Percentiles rank a stretch among this genome's conserved stretches.
These are phyloP conservation scores for Pycnonotus jocosus DNA, from an alignment of 2,113 vertebrate species.

Conservation along the genomic window DNA sequence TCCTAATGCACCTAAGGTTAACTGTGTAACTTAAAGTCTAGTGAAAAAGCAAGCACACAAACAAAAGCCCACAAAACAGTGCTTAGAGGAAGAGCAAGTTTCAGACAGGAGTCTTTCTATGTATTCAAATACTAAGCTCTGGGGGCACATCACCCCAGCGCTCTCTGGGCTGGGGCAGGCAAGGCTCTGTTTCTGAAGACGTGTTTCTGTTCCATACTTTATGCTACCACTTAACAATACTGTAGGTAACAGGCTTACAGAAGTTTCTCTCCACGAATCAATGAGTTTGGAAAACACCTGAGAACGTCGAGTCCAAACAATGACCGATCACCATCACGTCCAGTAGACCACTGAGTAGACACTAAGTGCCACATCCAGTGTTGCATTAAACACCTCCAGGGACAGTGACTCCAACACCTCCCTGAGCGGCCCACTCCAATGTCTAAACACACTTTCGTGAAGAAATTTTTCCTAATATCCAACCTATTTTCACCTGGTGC, in stretches of 20 bases:
- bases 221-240: rapidly evolving
- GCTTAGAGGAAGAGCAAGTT: background rate
- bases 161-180: no score
- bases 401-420: background rate
- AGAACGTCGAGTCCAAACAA: background rate
- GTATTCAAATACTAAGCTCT: background rate
- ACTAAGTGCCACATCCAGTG: background rate
- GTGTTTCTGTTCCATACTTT: background rate
- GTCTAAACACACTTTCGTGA: background rate
- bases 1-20: background rate
- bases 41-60: background rate
- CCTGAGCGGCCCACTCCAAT: background rate
- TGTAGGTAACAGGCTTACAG: background rate
- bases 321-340: background rate
- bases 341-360: background rate
- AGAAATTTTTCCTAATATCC: background rate
- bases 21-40: background rate
- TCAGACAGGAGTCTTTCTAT: background rate
- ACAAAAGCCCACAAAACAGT: background rate
- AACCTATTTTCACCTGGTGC: background rate
- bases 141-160: rapidly evolving
- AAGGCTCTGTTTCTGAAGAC: background rate
- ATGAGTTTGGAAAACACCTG: background rate
- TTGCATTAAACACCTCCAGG: background rate
- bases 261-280: background rate